Evolutionary conservation across 2,888 invertebrate genomes (phyloP).

Genomic region (Stenodera caucasica): DNA sequence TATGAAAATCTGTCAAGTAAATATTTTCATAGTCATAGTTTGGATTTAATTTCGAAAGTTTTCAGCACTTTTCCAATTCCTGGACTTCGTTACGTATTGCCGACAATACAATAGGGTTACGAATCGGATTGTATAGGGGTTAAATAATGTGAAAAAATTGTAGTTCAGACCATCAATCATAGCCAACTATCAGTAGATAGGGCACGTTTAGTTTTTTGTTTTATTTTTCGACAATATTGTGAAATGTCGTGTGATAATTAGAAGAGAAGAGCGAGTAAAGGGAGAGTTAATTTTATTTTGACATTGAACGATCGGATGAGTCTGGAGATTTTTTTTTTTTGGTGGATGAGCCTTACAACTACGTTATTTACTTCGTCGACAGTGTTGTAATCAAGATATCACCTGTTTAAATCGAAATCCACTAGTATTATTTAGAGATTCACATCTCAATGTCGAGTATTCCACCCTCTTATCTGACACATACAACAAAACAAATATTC

Average conservation of each 20-base stretch:
- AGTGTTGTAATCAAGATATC: conserved; percentile 37
- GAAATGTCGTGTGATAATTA: background rate
- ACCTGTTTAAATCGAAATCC: conserved; percentile 16
- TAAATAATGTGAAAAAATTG: background rate
- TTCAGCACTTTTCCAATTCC: conserved; percentile 25
- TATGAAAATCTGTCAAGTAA: conserved; percentile 1
- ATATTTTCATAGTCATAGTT: conserved; percentile 18
- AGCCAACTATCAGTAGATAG: background rate
- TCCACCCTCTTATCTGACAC: background rate
- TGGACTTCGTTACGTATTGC: conserved; percentile 22
- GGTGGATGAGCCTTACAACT: conserved; percentile 42
- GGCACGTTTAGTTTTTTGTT: background rate
- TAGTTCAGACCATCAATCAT: background rate
- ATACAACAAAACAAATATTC: background rate
- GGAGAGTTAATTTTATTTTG: background rate
- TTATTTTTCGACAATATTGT: background rate
- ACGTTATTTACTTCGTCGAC: conserved; percentile 31
- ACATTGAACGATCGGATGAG: background rate
- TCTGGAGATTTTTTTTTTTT: background rate
- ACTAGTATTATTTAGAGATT: background rate
- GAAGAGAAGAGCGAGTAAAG: background rate
- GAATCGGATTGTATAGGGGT: conserved; percentile 22
- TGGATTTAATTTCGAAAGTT: conserved; percentile 30
- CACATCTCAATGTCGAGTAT: background rate
- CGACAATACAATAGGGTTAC: conserved; percentile 20